A percentile compares a stretch with the other conserved stretches of the same genome.
Conservation (phyloP, 2,113 vertebrate genomes). For the Corydoras sp. region DNA sequence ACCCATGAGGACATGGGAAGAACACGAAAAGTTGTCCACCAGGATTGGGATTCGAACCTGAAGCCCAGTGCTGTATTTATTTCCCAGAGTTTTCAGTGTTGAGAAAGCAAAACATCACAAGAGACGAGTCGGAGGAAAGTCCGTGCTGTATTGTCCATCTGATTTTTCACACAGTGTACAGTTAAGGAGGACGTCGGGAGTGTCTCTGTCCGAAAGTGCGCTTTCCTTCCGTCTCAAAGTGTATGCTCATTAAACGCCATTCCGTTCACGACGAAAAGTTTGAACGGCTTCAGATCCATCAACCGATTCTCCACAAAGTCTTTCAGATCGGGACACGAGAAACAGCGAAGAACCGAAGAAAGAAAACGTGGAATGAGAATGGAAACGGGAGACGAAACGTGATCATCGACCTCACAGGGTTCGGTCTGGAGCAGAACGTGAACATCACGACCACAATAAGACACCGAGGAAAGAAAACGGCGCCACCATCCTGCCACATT, state of each 20-base stretch:
- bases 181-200: neutral
- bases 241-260: too few relatives aligned
- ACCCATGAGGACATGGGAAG: too few relatives aligned
- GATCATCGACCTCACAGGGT: slow-evolving; percentile 26
- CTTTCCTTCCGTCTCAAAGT: neutral
- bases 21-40: too few relatives aligned
- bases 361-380: neutral
- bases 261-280: too few relatives aligned
- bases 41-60: too few relatives aligned
- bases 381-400: neutral
- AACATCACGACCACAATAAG: slow-evolving; percentile 11
- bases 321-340: neutral
- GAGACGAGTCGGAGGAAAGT: slow-evolving; percentile 4
- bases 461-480: neutral
- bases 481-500: too few relatives aligned
- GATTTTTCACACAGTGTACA: slow-evolving; percentile 1
- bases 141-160: slow-evolving; percentile 13
- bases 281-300: neutral
- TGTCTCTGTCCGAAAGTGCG: neutral
- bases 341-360: neutral
- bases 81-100: too few relatives aligned
- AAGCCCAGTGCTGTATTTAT: too few relatives aligned
- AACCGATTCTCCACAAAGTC: neutral
- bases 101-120: neutral
- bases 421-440: slow-evolving; percentile 9